Percentiles rank a stretch among this genome's conserved stretches.
These are phyloP conservation scores for Rhinolophus ferrumequinum DNA, from an alignment of 2,113 vertebrate species.

Conservation along the genomic window DNA sequence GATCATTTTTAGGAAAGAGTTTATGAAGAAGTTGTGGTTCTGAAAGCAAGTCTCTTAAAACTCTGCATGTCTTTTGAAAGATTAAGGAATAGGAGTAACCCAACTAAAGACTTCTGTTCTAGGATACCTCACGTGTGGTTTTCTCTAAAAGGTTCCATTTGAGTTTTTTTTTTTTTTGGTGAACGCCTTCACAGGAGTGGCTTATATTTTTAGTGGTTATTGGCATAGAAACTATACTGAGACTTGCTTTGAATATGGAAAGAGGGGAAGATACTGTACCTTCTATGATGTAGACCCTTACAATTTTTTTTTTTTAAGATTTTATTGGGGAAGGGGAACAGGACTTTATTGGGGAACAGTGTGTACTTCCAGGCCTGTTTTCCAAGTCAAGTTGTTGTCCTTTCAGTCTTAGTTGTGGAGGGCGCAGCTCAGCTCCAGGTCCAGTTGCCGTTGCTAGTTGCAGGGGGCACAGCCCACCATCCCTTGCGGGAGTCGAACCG, in stretches of 20 bases:
- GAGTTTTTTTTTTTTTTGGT: background rate
- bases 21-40: background rate
- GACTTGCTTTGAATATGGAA: slow-evolving; percentile 21
- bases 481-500: too few species aligned
- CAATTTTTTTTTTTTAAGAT: too few species aligned
- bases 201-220: background rate
- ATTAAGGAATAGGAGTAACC: background rate
- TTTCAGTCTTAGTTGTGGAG: too few species aligned
- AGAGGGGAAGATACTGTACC: background rate
- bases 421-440: too few species aligned
- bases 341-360: too few species aligned
- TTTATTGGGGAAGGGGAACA: too few species aligned
- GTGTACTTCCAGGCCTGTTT: too few species aligned
- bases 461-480: too few species aligned
- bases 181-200: background rate
- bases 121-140: background rate
- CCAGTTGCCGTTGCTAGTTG: too few species aligned
- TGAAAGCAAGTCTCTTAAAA: background rate
- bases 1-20: background rate
- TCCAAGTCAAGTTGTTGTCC: too few species aligned
- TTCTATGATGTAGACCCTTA: background rate
- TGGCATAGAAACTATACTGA: slow-evolving; percentile 1
- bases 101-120: background rate
- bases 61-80: background rate
- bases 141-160: background rate